A percentile compares a stretch with the other conserved stretches of the same genome.
phyloP scores from a whole-genome alignment of 2,113 vertebrate genomes.

The Capreolus pygargus region DNA sequence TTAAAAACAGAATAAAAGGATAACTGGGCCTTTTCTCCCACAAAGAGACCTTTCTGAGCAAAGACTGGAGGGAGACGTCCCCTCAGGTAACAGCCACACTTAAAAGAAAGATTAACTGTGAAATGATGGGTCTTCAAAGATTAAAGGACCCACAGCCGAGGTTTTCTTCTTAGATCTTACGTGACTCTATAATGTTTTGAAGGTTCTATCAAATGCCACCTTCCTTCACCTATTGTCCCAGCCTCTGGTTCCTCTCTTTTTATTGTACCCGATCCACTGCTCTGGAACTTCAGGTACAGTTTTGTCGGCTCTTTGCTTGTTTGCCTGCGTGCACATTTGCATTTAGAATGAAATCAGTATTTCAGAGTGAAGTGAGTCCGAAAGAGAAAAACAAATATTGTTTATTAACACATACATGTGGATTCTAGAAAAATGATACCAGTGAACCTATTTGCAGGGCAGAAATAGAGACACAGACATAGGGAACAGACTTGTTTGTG shows the following conservation, averaged over 20 bases:
- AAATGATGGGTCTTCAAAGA: constrained; percentile 45
- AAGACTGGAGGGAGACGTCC: background rate
- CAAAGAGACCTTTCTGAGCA: background rate
- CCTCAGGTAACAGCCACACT: background rate
- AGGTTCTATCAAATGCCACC: constrained; percentile 10
- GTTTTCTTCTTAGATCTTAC: constrained; percentile 50
- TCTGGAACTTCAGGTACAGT: background rate
- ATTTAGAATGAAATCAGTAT: background rate
- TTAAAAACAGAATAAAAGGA: constrained; percentile 2
- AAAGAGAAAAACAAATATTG: background rate
- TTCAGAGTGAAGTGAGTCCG: background rate
- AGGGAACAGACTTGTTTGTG: background rate
- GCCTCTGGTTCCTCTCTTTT: constrained; percentile 6
- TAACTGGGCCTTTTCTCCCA: background rate
- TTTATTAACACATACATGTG: background rate
- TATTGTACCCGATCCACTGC: background rate
- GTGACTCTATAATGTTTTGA: constrained; percentile 45
- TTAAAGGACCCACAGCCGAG: constrained; percentile 30
- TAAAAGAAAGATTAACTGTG: constrained; percentile 37
- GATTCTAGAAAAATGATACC: background rate
- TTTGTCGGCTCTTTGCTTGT: background rate
- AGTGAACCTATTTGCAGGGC: background rate
- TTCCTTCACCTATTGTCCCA: background rate
- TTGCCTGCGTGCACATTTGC: background rate
- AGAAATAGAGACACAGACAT: background rate